Evolutionary conservation across 2,113 vertebrate species (phyloP).

Genomic region (Mesoclemmys tuberculata): DNA sequence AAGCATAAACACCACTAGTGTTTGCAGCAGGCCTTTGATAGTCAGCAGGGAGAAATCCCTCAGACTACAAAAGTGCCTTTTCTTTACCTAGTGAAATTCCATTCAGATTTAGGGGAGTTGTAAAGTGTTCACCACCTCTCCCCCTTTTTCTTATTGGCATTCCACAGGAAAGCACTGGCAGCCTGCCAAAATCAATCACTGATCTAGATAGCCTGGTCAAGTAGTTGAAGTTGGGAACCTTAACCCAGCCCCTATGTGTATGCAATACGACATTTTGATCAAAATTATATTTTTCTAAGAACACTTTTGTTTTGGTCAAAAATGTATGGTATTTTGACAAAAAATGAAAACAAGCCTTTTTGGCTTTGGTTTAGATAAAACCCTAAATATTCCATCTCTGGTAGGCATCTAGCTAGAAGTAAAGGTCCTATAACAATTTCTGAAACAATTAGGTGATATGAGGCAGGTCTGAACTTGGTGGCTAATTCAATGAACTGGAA

Average conservation of each 20-base stretch:
- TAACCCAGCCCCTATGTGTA: no score
- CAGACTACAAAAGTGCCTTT: slow-evolving; percentile 14
- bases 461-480: not conserved
- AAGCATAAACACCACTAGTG: slow-evolving; percentile 27
- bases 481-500: not conserved
- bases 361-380: not conserved
- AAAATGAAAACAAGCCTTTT: not conserved
- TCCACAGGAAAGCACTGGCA: not conserved
- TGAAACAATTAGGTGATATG: not conserved
- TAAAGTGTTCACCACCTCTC: not conserved
- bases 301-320: not conserved
- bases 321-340: not conserved
- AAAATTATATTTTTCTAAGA: no score
- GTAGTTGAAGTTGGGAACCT: not conserved
- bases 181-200: not conserved
- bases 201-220: accelerated
- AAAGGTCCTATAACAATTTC: not conserved
- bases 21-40: slow-evolving; percentile 54
- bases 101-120: not conserved
- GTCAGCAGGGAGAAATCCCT: slow-evolving; percentile 50
- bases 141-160: not conserved
- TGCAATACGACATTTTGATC: no score
- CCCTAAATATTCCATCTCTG: not conserved
- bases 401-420: not conserved
- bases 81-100: not conserved